Conservation (phyloP, 2,113 vertebrate species). For the Oophaga pumilio region DNA sequence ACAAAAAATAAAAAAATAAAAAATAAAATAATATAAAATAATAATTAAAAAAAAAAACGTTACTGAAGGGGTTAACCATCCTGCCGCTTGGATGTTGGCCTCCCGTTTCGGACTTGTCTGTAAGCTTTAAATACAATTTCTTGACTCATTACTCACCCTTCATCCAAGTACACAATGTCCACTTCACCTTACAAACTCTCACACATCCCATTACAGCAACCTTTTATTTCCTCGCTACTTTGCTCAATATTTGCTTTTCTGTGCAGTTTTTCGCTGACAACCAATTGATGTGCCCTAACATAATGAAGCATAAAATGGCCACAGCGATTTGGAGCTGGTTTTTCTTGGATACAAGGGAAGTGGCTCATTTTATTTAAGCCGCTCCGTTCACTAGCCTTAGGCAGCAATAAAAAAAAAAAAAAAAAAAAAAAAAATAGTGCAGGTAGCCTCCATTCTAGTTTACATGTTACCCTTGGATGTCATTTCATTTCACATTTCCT, state of each 20-base stretch:
- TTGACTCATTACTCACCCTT: slow-evolving; percentile 9
- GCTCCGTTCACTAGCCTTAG: slow-evolving; percentile 57
- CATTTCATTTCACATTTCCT: slow-evolving; percentile 52
- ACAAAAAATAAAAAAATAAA: no score
- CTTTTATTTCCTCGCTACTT: slow-evolving; percentile 36
- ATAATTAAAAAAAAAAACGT: no score
- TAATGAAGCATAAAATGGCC: not conserved
- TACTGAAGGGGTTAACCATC: no score
- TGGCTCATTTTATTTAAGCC: slow-evolving; percentile 58
- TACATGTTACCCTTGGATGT: slow-evolving; percentile 53
- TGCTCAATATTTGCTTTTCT: slow-evolving; percentile 42
- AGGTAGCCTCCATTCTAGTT: slow-evolving; percentile 55
- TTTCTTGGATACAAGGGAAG: slow-evolving; percentile 50
- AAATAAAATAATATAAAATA: no score
- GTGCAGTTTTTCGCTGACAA: slow-evolving; percentile 49
- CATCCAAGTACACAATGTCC: slow-evolving; percentile 32
- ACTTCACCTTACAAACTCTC: slow-evolving; percentile 40
- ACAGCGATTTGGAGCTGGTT: not conserved
- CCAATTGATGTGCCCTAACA: slow-evolving; percentile 21
- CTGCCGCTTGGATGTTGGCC: not conserved
- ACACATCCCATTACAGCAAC: slow-evolving; percentile 25
- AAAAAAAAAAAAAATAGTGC: slow-evolving; percentile 57
- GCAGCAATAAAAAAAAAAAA: slow-evolving; percentile 53
- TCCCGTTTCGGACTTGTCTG: not conserved
- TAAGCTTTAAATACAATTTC: not conserved